Conservation (phyloP, 2,888 invertebrate genomes). For the Hanleya hanleyi region DNA sequence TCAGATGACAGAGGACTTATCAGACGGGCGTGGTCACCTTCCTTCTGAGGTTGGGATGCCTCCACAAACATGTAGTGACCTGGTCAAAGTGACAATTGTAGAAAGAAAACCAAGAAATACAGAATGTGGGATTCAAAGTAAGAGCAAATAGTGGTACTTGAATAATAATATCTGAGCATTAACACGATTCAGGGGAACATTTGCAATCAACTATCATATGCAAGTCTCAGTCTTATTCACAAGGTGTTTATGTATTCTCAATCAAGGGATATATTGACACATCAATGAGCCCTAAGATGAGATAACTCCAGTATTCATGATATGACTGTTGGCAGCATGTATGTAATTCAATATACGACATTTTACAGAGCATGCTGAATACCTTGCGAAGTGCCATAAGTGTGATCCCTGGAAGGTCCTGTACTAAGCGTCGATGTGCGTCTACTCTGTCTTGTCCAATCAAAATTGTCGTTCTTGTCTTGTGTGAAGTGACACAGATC, state of each 20-base stretch:
- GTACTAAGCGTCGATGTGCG: slow-evolving; percentile 46
- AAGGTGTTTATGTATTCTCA: no score
- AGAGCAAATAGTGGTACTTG: not conserved
- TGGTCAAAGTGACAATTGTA: slow-evolving; percentile 11
- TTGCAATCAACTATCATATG: no score
- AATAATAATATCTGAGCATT: no score
- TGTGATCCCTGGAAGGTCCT: slow-evolving; percentile 64
- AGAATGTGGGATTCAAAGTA: not conserved
- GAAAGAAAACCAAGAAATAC: no score
- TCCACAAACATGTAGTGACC: slow-evolving; percentile 41
- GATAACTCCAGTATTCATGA: no score
- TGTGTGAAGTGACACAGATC: slow-evolving; percentile 58
- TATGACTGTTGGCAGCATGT: no score
- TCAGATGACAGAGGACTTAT: slow-evolving; percentile 27
- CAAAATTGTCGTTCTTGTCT: slow-evolving; percentile 52
- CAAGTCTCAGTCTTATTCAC: no score
- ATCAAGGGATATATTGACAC: no score
- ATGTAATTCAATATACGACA: no score
- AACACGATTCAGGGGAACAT: no score
- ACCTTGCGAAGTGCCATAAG: slow-evolving; percentile 55
- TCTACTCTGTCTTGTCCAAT: slow-evolving; percentile 52
- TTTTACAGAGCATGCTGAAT: no score
- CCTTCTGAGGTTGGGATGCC: slow-evolving; percentile 76
- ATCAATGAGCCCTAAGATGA: no score
- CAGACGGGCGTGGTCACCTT: slow-evolving; percentile 77